Evolutionary conservation across 2,888 invertebrate species (phyloP), one percentile per base, ranked within the genome.

Genomic region (Cheilosia vernalis): DNA sequence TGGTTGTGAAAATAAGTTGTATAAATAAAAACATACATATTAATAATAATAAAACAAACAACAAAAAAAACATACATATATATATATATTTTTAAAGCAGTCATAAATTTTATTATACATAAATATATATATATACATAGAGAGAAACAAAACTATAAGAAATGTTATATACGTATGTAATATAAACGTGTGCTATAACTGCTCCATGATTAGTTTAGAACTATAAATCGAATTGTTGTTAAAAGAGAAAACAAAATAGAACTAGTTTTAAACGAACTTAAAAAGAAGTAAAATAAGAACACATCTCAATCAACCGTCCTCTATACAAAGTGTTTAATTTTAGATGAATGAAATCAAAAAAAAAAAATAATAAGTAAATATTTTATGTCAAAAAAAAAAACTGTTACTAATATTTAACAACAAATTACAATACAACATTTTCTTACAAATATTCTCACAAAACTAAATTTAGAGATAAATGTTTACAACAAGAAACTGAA

Each of bases 1-100:
- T 88, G 88, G 88, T 88, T 88, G 88, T 88, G 88, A 88, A 85
- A 76, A 80, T 76, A 85, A 77, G 82, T 86, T 86, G 82, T 86
- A 85, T 81, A 86, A 81, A 55, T 77, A 85, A 85, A 77, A 72
- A 63, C 66, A 73, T 63, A 84, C 80, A 85, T 83, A 87, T 78
- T 82, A 82, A 72, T 82, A 85, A 74, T 61, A 70, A 84, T 76
- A 51, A 70, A 70, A 19, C 47, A 33, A 47, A 24, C 56, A 70
- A 84, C n/a, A 78, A 56, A 61, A 70, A 49, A 33, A 81, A 19
- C 2, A 76, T 33, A 70, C 24, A 70, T 37, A 83, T 83, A 83
- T 79, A 74, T 74, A 76, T 84, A 85, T 85, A 85, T 85, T 85
- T 85, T 85, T 85, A 77, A 85, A 76, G 76, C 81, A 85, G 85